Base-by-base conservation (phyloP, 2,888 invertebrate genomes). In the Drosophila kambysellisi region DNA sequence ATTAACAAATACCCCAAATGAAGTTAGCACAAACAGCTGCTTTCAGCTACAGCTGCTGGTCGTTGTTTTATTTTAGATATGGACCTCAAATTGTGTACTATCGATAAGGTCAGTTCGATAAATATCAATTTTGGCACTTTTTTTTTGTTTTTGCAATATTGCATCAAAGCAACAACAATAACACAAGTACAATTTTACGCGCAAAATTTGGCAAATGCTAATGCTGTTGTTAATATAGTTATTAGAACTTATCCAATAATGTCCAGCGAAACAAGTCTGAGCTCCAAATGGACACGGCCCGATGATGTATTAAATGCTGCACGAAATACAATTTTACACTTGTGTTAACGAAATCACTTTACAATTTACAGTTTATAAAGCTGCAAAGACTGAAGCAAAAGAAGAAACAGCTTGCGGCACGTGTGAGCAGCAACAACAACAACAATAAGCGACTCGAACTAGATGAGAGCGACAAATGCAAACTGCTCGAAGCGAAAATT, bases 361-460 rank as follows among this genome's bases (percentile, higher is more conserved):
- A 15, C 32, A 33, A 43, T 69, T 82, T 76, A 4, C 60, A 93
- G 93, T 85, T 93, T 51, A 89, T 93, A 11, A 95, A 95, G 91
- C 92, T 97, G 64, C 96, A 96, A 92, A 95, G 96, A 79, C 92
- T 97, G 72, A 97, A 96, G 92, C 94, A 95, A 85, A 96, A 96
- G 91, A 97, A 97, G 91, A 95, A 95, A 92, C 96, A 96, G 35
- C 93, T 97, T 56, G 96, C 97, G 93, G 96, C 96, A 72, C 94
- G 96, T 67, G 94, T 96, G 30, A 93, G 82, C 62, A 91, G 72
- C 70, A 88, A 83, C 20, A 91, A 82, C 69, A 85, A 83, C 41
- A 80, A 57, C 8, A 83, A 93, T 58, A 78, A 70, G 6, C 72
- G 59, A 12, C 84, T 79, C 2, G 88, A 84, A 29, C 68, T 87